Conservation (phyloP, 2,888 invertebrate genomes). For the Morpho achilles region DNA sequence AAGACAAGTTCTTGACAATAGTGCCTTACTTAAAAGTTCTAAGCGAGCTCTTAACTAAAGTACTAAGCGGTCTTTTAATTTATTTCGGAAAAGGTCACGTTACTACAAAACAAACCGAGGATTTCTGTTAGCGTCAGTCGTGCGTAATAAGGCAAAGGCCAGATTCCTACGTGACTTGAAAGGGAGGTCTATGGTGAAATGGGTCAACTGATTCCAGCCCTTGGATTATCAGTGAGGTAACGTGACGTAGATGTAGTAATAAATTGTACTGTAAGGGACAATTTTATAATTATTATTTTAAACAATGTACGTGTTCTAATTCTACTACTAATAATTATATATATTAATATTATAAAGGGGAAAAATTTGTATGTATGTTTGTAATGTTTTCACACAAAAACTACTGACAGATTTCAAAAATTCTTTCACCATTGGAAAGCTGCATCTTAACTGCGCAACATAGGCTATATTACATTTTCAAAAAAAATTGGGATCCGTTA, state of each 20-base stretch:
- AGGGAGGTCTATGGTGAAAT: neutral
- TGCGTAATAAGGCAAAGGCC: conserved; percentile 31
- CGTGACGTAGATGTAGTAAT: no score
- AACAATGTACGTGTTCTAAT: no score
- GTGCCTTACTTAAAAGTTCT: no score
- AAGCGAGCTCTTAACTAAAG: neutral
- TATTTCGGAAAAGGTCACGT: conserved; percentile 1
- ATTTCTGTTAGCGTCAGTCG: conserved; percentile 28
- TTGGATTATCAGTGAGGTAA: neutral
- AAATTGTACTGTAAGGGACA: no score
- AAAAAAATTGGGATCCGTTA: neutral
- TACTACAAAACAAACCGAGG: conserved; percentile 7
- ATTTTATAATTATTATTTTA: no score
- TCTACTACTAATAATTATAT: no score
- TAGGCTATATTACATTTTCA: no score
- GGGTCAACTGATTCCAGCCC: conserved; percentile 7
- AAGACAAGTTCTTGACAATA: no score
- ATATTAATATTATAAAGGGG: no score
- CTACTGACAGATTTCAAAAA: neutral
- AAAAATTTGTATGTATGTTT: no score
- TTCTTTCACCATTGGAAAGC: neutral
- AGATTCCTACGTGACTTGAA: conserved; percentile 36
- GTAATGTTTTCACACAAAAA: no score
- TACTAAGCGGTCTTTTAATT: neutral
- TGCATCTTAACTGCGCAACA: neutral